Evolutionary conservation across 92 coral and sea anemone genomes (phyloP).

Genomic region (Porites rus): DNA sequence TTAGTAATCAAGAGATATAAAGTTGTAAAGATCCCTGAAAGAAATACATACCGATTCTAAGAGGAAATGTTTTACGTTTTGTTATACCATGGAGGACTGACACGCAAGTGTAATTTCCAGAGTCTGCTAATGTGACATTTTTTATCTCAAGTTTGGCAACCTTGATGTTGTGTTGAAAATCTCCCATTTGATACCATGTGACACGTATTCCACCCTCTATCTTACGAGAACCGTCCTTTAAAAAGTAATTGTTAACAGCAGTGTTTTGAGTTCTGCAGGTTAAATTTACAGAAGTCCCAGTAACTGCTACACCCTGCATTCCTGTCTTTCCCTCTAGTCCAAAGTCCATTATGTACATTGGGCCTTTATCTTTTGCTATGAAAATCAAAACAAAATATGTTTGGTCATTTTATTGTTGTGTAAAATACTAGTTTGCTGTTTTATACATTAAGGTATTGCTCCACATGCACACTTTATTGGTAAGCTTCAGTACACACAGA

Average conservation of each 20-base stretch:
- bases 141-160: slow-evolving; percentile 18
- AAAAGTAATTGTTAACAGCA: background rate
- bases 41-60: slow-evolving; percentile 25
- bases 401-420: background rate
- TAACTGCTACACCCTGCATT: background rate
- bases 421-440: too few relatives aligned
- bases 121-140: slow-evolving; percentile 37
- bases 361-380: background rate
- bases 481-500: background rate
- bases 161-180: background rate
- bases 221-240: background rate
- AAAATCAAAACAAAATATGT: background rate
- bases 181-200: background rate
- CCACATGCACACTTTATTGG: background rate
- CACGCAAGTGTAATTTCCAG: slow-evolving; percentile 63
- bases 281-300: slow-evolving; percentile 15
- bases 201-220: background rate
- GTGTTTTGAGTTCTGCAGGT: background rate
- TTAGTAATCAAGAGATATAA: too few relatives aligned
- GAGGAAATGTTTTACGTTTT: background rate
- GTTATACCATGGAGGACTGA: background rate
- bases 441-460: background rate
- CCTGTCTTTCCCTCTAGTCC: background rate
- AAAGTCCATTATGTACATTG: background rate
- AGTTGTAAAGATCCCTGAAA: background rate